Conservation (phyloP, 2,888 invertebrate species). For the Hyles lineata region DNA sequence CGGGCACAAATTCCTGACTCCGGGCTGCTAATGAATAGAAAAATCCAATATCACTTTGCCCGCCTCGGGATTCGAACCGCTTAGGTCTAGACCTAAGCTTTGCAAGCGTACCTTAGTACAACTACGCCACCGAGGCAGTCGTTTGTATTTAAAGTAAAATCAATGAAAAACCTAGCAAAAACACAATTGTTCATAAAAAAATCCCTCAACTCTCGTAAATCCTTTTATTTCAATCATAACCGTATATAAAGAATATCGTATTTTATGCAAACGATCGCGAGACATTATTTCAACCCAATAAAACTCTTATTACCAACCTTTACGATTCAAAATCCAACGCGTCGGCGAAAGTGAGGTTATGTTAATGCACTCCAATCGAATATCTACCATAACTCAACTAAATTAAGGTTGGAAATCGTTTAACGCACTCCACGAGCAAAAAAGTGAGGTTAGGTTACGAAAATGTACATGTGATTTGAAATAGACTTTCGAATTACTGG, state of each 20-base stretch:
- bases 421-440: background rate
- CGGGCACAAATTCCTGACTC: no score
- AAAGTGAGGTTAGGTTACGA: constrained; percentile 19
- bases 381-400: background rate
- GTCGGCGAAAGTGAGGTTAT: constrained; percentile 11
- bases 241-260: constrained; percentile 11
- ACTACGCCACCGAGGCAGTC: no score
- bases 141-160: background rate
- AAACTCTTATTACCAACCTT: constrained; percentile 11
- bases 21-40: no score
- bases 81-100: no score
- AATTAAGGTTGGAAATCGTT: constrained; percentile 22
- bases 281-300: constrained; percentile 10
- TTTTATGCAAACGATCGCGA: constrained; percentile 12
- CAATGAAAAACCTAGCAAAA: background rate
- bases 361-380: constrained; percentile 11
- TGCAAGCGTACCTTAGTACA: no score
- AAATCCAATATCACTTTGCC: no score
- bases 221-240: constrained; percentile 28
- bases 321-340: constrained; percentile 11
- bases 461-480: background rate
- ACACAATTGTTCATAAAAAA: background rate
- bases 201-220: background rate
- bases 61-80: no score
- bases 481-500: background rate